A percentile compares a stretch with the other conserved stretches of the same genome.
Evolutionary conservation across 1,140 invertebrate species (phyloP).

Genomic region (Drosophila kepulauana): DNA sequence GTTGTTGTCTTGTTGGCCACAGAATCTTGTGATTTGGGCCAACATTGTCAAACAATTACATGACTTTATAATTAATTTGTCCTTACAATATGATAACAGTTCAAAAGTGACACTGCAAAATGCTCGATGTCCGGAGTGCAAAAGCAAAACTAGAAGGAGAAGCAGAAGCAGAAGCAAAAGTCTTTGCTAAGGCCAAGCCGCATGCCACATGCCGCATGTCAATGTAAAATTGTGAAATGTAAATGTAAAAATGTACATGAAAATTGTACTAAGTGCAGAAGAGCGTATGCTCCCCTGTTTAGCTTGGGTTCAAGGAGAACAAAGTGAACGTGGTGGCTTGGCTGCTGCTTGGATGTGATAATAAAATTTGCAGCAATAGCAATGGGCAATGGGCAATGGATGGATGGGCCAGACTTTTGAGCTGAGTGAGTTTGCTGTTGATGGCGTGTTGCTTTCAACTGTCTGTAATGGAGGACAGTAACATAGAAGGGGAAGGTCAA

Average conservation of each 20-base stretch:
- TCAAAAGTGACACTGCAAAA: constrained; percentile 39
- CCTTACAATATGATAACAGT: constrained; percentile 55
- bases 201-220: constrained; percentile 27
- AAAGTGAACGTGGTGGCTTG: neutral
- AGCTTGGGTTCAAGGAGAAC: neutral
- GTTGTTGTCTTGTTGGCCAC: neutral
- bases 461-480: neutral
- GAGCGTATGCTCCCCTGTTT: neutral
- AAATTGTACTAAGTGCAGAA: constrained; percentile 32
- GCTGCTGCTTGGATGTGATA: constrained; percentile 30
- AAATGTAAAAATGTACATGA: constrained; percentile 39
- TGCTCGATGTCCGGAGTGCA: neutral
- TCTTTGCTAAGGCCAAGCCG: constrained; percentile 11
- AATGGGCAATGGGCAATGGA: constrained; percentile 5
- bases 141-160: no score
- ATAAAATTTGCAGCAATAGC: constrained; percentile 42
- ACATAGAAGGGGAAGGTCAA: neutral
- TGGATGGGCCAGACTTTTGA: constrained; percentile 20
- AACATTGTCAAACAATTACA: constrained; percentile 76
- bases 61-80: constrained; percentile 77
- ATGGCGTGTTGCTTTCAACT: constrained; percentile 25
- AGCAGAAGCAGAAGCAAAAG: no score
- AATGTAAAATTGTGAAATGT: constrained; percentile 17
- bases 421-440: constrained; percentile 8
- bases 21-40: constrained; percentile 31